Percentiles rank a stretch among this genome's conserved stretches.
phyloP scores from a whole-genome alignment of 1,140 invertebrate species.

The Pogonomyrmex barbatus region DNA sequence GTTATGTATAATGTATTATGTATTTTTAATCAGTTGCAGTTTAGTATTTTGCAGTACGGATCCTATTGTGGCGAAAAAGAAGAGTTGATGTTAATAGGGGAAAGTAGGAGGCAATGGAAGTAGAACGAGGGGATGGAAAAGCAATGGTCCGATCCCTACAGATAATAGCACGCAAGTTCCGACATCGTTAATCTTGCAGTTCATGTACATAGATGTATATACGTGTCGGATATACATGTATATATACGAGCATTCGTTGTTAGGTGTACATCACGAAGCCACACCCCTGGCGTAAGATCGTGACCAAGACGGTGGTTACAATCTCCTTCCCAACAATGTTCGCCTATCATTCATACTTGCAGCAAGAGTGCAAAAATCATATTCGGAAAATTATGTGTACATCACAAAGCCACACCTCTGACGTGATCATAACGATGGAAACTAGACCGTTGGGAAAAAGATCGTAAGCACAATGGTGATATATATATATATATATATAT shows the following conservation, averaged over 20 bases:
- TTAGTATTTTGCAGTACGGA: background rate
- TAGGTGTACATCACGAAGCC: slow-evolving; percentile 44
- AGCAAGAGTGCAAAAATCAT: background rate
- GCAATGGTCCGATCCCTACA: slow-evolving; percentile 32
- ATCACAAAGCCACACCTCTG: too few species aligned
- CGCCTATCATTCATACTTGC: background rate
- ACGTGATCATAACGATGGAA: too few species aligned
- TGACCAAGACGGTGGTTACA: slow-evolving; percentile 16
- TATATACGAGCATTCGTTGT: slow-evolving; percentile 53
- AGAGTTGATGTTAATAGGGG: slow-evolving; percentile 3
- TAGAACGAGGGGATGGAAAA: slow-evolving; percentile 50
- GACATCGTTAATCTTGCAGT: slow-evolving; percentile 79
- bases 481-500: too few species aligned
- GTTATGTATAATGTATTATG: too few species aligned
- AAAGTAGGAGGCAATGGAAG: slow-evolving; percentile 12
- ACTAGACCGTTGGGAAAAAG: too few species aligned
- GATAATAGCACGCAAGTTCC: slow-evolving; percentile 72
- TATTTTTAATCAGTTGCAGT: too few species aligned
- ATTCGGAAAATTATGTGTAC: background rate
- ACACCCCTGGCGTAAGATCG: slow-evolving; percentile 42
- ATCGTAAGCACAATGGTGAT: too few species aligned
- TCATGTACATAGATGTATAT: slow-evolving; percentile 65
- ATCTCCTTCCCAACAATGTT: slow-evolving; percentile 1
- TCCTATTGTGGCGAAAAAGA: background rate
- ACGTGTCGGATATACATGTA: slow-evolving; percentile 54